These are phyloP conservation scores for Caretta caretta DNA, from an alignment of 2,113 vertebrate genomes.

Conservation along the genomic window DNA sequence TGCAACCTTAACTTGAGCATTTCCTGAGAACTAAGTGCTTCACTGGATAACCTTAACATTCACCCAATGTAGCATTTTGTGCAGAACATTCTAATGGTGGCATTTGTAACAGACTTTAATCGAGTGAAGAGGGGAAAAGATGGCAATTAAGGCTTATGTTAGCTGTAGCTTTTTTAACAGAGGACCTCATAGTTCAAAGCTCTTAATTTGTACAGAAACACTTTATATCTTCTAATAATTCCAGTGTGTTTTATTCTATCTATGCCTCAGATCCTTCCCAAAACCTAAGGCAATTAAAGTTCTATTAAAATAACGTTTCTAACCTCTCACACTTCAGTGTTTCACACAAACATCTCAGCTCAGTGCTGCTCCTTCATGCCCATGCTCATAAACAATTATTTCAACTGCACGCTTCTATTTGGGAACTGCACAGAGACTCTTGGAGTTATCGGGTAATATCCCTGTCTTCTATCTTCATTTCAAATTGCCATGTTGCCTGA, in stretches of 20 bases:
- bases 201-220: neutral
- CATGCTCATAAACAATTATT: neutral
- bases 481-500: neutral
- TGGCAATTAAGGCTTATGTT: neutral
- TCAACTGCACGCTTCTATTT: neutral
- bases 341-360: neutral
- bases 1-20: neutral
- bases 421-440: neutral
- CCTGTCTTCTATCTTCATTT: neutral
- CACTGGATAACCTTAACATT: neutral
- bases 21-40: neutral
- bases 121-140: neutral
- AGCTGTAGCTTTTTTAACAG: neutral
- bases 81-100: neutral
- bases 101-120: neutral
- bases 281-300: neutral
- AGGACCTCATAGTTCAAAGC: neutral
- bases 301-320: neutral
- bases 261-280: neutral
- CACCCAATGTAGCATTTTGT: neutral
- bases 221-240: neutral
- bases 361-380: neutral
- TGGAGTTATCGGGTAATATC: neutral
- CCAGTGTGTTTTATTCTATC: neutral
- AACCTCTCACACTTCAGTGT: neutral